Conservation (phyloP, 2,113 vertebrate species). For the Miniopterus natalensis region DNA sequence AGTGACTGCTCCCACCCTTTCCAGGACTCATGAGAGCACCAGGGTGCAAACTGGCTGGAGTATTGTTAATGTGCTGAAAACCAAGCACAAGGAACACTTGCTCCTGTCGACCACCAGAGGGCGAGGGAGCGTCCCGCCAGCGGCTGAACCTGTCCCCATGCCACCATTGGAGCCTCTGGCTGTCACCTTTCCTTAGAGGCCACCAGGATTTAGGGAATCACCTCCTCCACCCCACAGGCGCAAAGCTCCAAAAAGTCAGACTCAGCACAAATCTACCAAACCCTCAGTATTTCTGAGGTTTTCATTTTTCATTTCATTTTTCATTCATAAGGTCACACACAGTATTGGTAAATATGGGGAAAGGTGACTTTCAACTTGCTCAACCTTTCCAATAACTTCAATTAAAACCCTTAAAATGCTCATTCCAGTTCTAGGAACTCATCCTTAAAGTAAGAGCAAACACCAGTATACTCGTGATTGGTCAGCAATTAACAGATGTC, state of each 20-base stretch:
- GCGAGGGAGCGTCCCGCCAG: background rate
- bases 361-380: background rate
- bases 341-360: background rate
- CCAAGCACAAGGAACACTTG: background rate
- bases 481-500: background rate
- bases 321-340: background rate
- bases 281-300: background rate
- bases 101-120: background rate
- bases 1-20: accelerated
- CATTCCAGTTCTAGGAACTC: background rate
- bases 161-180: background rate
- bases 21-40: too few relatives aligned
- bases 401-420: background rate
- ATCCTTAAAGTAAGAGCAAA: too few relatives aligned
- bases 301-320: background rate
- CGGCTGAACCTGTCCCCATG: background rate
- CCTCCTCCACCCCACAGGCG: too few relatives aligned
- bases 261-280: background rate
- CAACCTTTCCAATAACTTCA: background rate
- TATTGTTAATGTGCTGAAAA: accelerated
- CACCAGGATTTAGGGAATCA: too few relatives aligned
- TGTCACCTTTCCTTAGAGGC: background rate
- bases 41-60: background rate
- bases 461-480: too few relatives aligned
- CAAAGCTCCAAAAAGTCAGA: background rate